Evolutionary conservation across 92 coral and sea anemone genomes (phyloP).

Genomic region (Zoanthus gigantus): DNA sequence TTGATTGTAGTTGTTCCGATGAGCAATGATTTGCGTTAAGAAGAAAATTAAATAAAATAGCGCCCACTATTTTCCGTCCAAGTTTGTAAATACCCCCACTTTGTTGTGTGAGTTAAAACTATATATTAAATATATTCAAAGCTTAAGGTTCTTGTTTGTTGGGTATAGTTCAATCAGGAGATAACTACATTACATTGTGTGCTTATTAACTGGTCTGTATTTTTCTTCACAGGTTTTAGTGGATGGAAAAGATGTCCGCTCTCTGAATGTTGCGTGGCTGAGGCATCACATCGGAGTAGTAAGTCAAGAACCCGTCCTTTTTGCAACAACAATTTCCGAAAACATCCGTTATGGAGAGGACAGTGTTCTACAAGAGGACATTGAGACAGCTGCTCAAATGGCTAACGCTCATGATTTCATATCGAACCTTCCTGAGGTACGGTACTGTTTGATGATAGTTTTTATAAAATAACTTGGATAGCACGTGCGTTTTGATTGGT

Average conservation of each 20-base stretch:
- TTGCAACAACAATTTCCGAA: constrained; percentile 65
- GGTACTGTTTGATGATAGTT: too few species aligned
- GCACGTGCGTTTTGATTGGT: too few species aligned
- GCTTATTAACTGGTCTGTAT: neutral
- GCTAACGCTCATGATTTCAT: constrained; percentile 65
- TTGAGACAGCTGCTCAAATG: constrained; percentile 59
- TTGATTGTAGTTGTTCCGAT: too few species aligned
- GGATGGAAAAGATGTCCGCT: constrained; percentile 55
- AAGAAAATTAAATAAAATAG: too few species aligned
- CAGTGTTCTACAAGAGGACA: constrained; percentile 37
- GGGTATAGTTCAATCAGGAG: too few species aligned
- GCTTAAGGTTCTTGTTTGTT: too few species aligned
- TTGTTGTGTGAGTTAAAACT: too few species aligned
- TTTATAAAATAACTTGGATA: too few species aligned
- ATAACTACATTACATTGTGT: neutral
- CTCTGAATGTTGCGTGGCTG: constrained; percentile 49
- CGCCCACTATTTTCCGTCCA: too few species aligned
- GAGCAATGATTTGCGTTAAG: too few species aligned
- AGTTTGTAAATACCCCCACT: too few species aligned
- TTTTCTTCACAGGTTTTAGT: constrained; percentile 39
- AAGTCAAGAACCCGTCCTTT: constrained; percentile 62
- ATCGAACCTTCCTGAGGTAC: constrained; percentile 53
- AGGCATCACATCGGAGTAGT: constrained; percentile 61
- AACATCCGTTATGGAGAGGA: constrained; percentile 63
- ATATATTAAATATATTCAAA: too few species aligned